Evolutionary conservation across 2,888 invertebrate genomes (phyloP).

Genomic region (Pherbina coryleti): DNA sequence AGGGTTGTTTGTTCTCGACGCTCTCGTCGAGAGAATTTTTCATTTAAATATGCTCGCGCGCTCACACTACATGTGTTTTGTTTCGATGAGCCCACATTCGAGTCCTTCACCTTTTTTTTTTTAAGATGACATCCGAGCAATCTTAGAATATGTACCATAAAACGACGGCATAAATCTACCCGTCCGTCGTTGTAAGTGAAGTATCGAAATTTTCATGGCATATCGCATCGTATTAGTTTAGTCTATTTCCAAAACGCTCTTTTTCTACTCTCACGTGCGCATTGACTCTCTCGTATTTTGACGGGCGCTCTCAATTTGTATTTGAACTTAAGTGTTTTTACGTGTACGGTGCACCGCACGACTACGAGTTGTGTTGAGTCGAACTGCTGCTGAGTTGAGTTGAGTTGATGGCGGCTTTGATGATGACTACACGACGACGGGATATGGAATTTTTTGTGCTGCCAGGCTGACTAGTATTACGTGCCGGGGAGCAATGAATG

Average conservation of each 20-base stretch:
- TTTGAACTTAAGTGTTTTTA: conserved; percentile 60
- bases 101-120: not conserved
- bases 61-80: not conserved
- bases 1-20: conserved; percentile 27
- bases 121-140: not conserved
- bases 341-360: conserved; percentile 64
- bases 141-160: too few relatives aligned
- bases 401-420: conserved; percentile 53
- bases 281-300: conserved; percentile 3
- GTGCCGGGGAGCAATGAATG: conserved; percentile 68
- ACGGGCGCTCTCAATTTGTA: not conserved
- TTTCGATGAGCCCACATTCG: not conserved
- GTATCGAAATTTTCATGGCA: conserved; percentile 1
- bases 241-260: not conserved
- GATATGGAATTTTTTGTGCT: conserved; percentile 68
- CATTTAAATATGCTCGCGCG: not conserved
- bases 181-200: not conserved
- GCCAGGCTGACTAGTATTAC: conserved; percentile 66
- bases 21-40: not conserved
- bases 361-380: conserved; percentile 47
- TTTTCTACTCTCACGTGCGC: conserved; percentile 47
- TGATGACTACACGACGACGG: conserved; percentile 55
- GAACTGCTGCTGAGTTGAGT: conserved; percentile 55
- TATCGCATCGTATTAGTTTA: conserved; percentile 46
- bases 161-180: too few relatives aligned